phyloP scores from a whole-genome alignment of 2,888 invertebrate genomes.

The Thera obeliscata region DNA sequence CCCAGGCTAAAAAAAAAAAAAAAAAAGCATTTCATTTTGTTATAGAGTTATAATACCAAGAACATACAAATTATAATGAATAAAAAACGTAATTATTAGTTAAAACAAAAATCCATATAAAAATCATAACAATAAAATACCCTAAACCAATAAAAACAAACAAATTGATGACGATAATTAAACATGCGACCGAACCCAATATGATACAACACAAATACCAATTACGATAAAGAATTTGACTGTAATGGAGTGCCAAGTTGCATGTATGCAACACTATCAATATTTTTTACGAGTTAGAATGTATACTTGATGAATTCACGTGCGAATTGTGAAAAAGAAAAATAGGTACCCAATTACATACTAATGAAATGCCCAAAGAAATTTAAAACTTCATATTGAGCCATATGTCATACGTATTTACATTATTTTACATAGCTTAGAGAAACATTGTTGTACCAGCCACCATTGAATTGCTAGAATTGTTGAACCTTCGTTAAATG shows the following conservation, averaged over 20 bases:
- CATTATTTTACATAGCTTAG: too few relatives aligned
- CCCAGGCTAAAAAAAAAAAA: background rate
- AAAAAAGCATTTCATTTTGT: too few relatives aligned
- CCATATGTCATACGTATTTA: too few relatives aligned
- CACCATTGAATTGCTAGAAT: too few relatives aligned
- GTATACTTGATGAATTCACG: background rate
- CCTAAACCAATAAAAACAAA: background rate
- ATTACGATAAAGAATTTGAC: conserved; percentile 17
- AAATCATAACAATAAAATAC: too few relatives aligned
- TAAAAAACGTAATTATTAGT: too few relatives aligned
- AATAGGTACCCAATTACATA: background rate
- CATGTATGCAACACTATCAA: conserved; percentile 1
- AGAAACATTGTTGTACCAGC: too few relatives aligned
- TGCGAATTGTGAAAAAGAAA: background rate
- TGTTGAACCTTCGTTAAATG: too few relatives aligned
- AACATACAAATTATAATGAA: too few relatives aligned
- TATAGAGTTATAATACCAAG: too few relatives aligned
- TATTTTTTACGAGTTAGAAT: background rate
- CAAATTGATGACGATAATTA: conserved; percentile 1
- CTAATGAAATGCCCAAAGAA: too few relatives aligned
- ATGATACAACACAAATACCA: background rate
- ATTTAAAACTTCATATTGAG: background rate
- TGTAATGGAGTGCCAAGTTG: background rate
- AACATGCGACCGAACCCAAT: background rate
- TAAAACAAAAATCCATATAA: too few relatives aligned